Evolutionary conservation across 2,113 vertebrate genomes (phyloP).

Genomic region (Grantiella picta): DNA sequence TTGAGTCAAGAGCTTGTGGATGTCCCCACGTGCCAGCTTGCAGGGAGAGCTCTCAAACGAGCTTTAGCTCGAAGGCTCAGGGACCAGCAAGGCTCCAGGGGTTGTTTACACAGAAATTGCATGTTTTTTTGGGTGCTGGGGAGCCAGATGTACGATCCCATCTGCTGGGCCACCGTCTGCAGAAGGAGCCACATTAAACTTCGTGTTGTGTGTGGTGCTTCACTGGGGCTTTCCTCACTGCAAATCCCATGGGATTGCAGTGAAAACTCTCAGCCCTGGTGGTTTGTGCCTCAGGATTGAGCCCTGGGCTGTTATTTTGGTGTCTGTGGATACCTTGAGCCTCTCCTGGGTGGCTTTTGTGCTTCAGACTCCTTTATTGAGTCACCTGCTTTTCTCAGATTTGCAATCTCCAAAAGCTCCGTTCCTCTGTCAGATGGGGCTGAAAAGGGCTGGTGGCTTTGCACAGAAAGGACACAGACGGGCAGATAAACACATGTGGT

Average conservation of each 20-base stretch:
- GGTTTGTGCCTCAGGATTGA: not conserved
- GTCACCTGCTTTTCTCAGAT: not conserved
- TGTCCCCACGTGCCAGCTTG: not conserved
- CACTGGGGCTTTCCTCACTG: not conserved
- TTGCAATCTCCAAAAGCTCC: not conserved
- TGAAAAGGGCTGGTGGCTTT: not conserved
- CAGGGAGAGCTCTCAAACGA: not conserved
- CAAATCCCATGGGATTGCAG: not conserved
- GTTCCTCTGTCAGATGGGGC: not conserved
- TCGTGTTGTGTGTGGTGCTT: not conserved
- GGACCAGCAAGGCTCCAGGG: not conserved
- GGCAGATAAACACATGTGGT: not conserved
- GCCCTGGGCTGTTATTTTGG: not conserved
- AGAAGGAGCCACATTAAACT: not conserved
- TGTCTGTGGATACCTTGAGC: not conserved
- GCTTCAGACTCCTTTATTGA: not conserved
- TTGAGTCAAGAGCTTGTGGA: not conserved
- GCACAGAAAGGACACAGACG: not conserved
- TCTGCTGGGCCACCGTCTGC: not conserved
- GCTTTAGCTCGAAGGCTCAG: not conserved
- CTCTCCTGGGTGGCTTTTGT: not conserved
- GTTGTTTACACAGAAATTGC: not conserved
- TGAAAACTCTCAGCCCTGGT: fast-evolving
- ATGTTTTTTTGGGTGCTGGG: not conserved
- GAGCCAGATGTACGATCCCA: not conserved